Evolutionary conservation across 2,113 vertebrate genomes (phyloP), one percentile per base, ranked within the genome.

Genomic region (Gadus chalcogrammus): DNA sequence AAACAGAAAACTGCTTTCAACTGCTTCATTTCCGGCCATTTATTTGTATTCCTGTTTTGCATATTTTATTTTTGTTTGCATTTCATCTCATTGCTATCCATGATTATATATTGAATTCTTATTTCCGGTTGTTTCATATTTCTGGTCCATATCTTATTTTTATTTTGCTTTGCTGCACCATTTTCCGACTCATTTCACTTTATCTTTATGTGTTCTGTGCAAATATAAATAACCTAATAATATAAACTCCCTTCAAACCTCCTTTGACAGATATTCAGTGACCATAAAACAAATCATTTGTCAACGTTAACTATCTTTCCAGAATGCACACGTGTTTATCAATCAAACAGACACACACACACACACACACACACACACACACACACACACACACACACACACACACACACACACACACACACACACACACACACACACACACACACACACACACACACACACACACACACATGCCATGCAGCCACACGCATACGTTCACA

Each of bases 31-130:
- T 6, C 15, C 18, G 56, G 15, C 8, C 8, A 61, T 61, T 22
- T 59, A 61, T 61, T 61, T 20, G 59, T 61, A 9, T 48, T 48
- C 42, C 42, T 48, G 42, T 48, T 48, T 48, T 11, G 17, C 55
- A 58, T n/a, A 12, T n/a, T n/a, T 53, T 67, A 69, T 78, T 69
- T 53, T 53, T 63, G 52, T 73, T 79, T 69, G 42, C 75, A 64
- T 72, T 38, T 28, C 69, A 75, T 13, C 15, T 24, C 55, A 48
- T 61, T 15, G 2, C 61, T 27, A 24, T 70, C 15, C 68, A 28
- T 68, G 59, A 58, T 58, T 15, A 48, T 56, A 27, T 76, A 63
- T 67, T 73, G 8, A 75, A 72, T 28, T 60, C 66, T 58, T 13
- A 56, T 67, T 65, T 63, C 62, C n/a, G 48, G 28, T 64, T 28